These are phyloP conservation scores for Sphenodon punctatus DNA, from an alignment of 2,797 vertebrate genomes.

Conservation along the genomic window DNA sequence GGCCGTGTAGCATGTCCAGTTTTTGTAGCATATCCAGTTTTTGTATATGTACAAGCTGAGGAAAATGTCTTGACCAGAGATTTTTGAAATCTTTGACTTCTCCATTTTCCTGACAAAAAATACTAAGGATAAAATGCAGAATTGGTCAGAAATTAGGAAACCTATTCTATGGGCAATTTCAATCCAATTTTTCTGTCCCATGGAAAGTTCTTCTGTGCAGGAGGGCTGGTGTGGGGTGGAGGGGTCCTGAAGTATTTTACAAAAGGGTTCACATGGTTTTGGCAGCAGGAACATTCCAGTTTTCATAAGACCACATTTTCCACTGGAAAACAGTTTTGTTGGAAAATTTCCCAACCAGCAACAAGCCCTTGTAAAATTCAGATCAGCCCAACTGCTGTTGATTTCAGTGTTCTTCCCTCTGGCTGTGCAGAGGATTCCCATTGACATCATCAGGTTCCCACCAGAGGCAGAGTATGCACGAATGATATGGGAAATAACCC, in stretches of 20 bases:
- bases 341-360: background rate
- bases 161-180: no score
- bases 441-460: background rate
- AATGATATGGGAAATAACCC: background rate
- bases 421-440: background rate
- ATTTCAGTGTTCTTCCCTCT: background rate
- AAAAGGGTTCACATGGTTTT: no score
- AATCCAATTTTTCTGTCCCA: no score
- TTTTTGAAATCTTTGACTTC: background rate
- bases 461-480: background rate
- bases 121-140: no score
- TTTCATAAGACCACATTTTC: no score
- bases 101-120: background rate
- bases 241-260: no score
- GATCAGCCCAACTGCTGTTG: background rate
- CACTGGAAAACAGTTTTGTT: no score
- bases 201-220: no score
- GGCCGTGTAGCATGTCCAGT: background rate
- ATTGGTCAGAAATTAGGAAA: no score
- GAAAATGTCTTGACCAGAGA: background rate
- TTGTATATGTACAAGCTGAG: background rate
- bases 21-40: no score
- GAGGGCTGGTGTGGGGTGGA: no score
- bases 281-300: no score
- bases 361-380: accelerated